A percentile compares a stretch with the other conserved stretches of the same genome.
Conservation (phyloP, 2,888 invertebrate species). For the Agriopis marginaria region DNA sequence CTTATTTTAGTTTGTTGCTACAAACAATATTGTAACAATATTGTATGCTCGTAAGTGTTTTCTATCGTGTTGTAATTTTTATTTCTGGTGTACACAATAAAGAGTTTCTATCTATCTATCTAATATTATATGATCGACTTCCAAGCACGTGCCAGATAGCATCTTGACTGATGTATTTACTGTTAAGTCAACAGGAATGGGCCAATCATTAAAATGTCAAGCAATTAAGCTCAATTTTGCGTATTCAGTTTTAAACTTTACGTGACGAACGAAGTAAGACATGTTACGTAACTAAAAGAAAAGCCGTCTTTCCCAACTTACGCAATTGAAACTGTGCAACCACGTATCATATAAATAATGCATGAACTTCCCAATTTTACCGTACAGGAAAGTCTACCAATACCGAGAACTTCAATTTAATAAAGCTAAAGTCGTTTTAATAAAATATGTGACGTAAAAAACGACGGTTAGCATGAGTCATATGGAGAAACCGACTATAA, state of each 20-base stretch:
- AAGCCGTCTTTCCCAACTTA: conserved; percentile 58
- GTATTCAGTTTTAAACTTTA: conserved; percentile 8
- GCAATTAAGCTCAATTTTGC: conserved; percentile 8
- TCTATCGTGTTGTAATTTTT: too few species aligned
- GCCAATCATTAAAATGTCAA: conserved; percentile 10
- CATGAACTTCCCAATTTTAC: conserved; percentile 50
- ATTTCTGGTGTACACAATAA: too few species aligned
- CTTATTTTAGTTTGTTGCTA: background rate
- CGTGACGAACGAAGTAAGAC: conserved; percentile 17
- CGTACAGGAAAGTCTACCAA: conserved; percentile 59
- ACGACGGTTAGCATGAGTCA: conserved; percentile 57
- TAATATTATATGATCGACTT: background rate
- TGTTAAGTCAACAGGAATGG: background rate
- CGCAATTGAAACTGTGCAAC: conserved; percentile 63
- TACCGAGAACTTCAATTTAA: conserved; percentile 61
- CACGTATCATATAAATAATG: conserved; percentile 42
- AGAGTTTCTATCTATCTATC: too few species aligned
- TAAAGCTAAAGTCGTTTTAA: conserved; percentile 55
- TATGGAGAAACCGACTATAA: conserved; percentile 35
- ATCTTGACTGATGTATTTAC: background rate
- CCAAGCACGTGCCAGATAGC: conserved; percentile 5
- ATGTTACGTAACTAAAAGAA: conserved; percentile 63
- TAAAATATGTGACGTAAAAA: conserved; percentile 55
- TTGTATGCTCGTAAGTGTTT: too few species aligned
- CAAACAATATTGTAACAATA: too few species aligned